Evolutionary conservation across 2,888 invertebrate species (phyloP), one percentile per base, ranked within the genome.

Genomic region (Anorthoa munda): DNA sequence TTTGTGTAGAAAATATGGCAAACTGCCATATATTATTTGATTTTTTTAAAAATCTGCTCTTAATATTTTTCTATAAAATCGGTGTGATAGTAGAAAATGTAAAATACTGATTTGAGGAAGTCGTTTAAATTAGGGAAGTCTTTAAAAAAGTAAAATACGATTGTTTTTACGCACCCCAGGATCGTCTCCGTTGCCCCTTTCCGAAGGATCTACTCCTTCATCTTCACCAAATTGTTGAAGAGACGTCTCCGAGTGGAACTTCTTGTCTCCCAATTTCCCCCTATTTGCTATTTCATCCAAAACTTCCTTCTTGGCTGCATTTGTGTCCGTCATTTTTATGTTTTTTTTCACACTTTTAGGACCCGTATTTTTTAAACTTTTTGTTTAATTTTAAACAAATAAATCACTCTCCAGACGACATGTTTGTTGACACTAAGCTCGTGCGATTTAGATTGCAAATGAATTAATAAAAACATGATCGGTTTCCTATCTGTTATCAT

Each of bases 231-330:
- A 93, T 65, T 95, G 90, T 69, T 95, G 95, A 21, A 96, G 86
- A 4, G 95, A 95, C 2, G 95, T 92, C 77, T 96, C 96, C 3
- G 96, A 96, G 82, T 96, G 95, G 80, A 93, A 95, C 71, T 94
- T 94, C 82, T 95, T 95, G 66, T 93, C 92, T 63, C 95, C 95
- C 82, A 95, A 63, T 69, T 91, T 92, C 68, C 90, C 93, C 71
- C 93, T 93, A 77, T 93, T 94, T 68, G 88, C 82, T 74, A 94
- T 92, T 87, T 94, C 94, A 23, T 94, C 92, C 70, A 94, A 79
- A 70, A 94, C 86, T 82, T 93, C 91, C 69, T 91, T 91, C 55
- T 78, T 91, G 26, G 86, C 75, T 53, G 77, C 82, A 65, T 87
- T 88, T 72, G 88, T 83, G 51, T 94, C 92, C 56, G 92, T 85